These are phyloP conservation scores for Temnothorax ravouxi DNA, from an alignment of 2,888 invertebrate genomes.

Conservation along the genomic window DNA sequence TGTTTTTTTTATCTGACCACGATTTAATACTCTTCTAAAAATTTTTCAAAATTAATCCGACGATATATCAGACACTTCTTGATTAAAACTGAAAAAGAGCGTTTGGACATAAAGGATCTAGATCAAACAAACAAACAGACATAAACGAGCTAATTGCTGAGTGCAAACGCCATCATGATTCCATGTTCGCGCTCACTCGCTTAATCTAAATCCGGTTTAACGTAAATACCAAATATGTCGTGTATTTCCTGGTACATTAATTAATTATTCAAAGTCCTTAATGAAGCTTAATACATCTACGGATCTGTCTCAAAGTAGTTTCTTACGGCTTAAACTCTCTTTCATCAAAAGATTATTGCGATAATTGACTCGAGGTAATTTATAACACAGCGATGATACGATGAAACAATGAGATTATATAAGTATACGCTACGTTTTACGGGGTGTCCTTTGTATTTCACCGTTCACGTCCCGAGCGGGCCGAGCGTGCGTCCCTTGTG, in stretches of 20 bases:
- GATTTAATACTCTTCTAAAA: not conserved
- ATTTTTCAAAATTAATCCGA: not conserved
- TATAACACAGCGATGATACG: not conserved
- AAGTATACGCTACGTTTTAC: constrained; percentile 24
- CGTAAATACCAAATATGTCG: not conserved
- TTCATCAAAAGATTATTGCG: not conserved
- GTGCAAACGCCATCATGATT: not conserved
- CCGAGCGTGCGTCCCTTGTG: constrained; percentile 20
- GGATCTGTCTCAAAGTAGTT: not conserved
- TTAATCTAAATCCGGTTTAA: not conserved
- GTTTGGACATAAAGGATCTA: not conserved
- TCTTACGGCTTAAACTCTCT: not conserved
- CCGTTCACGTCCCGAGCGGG: constrained; percentile 10
- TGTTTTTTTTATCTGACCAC: not conserved
- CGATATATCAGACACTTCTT: not conserved
- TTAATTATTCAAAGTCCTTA: not conserved
- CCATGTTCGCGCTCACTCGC: not conserved
- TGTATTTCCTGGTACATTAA: constrained; percentile 2
- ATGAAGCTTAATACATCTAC: not conserved
- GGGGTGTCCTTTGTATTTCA: constrained; percentile 7
- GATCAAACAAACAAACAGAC: not conserved
- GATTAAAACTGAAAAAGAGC: not conserved
- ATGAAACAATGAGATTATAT: constrained; percentile 42
- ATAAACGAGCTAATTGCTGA: not conserved
- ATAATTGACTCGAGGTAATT: constrained; percentile 13